Percentiles rank a stretch among this genome's conserved stretches.
Evolutionary conservation across 1,140 invertebrate species (phyloP).

Genomic region (Trichomalopsis sarcophagae): DNA sequence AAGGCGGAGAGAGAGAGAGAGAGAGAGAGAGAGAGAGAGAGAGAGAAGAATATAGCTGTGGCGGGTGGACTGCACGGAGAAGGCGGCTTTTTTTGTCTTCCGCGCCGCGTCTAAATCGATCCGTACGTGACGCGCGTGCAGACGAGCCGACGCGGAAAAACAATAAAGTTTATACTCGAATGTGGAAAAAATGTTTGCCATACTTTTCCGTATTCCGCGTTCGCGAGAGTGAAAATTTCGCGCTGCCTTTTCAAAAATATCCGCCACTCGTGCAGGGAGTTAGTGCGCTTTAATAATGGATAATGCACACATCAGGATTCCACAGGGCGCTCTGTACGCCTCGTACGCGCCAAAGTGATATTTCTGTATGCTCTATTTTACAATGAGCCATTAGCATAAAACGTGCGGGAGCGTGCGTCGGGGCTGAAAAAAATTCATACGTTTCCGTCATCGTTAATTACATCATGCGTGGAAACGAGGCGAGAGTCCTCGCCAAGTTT

Average conservation of each 20-base stretch:
- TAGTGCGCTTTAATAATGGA: too few relatives aligned
- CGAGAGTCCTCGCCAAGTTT: neutral
- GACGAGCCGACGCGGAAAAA: neutral
- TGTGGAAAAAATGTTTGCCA: neutral
- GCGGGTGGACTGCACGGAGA: neutral
- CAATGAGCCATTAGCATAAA: constrained; percentile 1
- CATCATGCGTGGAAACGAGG: neutral
- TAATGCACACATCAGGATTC: too few relatives aligned
- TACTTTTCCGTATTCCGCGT: neutral
- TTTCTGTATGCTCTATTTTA: neutral
- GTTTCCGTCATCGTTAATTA: constrained; percentile 16
- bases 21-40: neutral
- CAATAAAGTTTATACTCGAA: neutral
- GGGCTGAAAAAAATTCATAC: constrained; percentile 6
- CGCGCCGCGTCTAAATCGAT: constrained; percentile 24
- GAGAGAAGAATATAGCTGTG: too few relatives aligned
- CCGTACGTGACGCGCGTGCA: constrained; percentile 24
- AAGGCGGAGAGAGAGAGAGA: neutral
- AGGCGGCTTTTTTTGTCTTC: neutral
- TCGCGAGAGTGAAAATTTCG: neutral
- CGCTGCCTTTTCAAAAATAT: neutral
- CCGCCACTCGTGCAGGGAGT: too few relatives aligned
- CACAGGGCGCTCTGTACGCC: too few relatives aligned
- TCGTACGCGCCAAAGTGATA: neutral
- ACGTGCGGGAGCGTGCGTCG: neutral